Percentiles rank a stretch among this genome's conserved stretches.
Evolutionary conservation across 2,797 vertebrate species (phyloP).

Genomic region (Coregonus sp.): DNA sequence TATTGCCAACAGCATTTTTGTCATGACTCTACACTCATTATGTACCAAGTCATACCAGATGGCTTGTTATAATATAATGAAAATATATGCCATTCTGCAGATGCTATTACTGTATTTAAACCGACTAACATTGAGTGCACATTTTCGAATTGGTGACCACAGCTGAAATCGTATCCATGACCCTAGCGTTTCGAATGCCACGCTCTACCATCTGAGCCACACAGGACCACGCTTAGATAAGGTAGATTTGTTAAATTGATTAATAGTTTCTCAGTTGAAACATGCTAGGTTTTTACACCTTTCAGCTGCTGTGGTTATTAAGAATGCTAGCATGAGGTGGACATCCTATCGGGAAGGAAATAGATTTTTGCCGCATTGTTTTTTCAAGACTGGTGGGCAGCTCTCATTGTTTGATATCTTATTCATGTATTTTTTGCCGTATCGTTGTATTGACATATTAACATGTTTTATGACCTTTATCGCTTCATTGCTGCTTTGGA

Average conservation of each 20-base stretch:
- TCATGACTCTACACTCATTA: no score
- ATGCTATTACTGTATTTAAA: no score
- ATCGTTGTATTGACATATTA: constrained; percentile 47
- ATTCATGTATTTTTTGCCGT: constrained; percentile 26
- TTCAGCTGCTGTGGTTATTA: constrained; percentile 43
- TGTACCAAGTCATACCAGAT: no score
- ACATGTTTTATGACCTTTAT: constrained; percentile 24
- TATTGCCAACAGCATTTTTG: no score
- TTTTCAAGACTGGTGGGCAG: constrained; percentile 48
- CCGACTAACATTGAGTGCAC: no score
- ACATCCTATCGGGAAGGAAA: constrained; percentile 65
- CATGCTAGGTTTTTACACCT: constrained; percentile 54
- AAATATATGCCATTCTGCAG: no score
- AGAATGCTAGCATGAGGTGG: constrained; percentile 43
- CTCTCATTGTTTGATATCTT: constrained; percentile 41
- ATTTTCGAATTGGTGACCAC: no score
- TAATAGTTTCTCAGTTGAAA: constrained; percentile 40
- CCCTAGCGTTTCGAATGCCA: no score
- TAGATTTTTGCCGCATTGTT: constrained; percentile 61
- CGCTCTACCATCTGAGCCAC: no score
- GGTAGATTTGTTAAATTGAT: neutral
- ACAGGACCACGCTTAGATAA: no score
- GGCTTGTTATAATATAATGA: no score
- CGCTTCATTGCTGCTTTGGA: constrained; percentile 32
- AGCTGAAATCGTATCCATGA: no score